Evolutionary conservation across 2,888 invertebrate genomes (phyloP), one percentile per base, ranked within the genome.

Genomic region (Yponomeuta malinellus): DNA sequence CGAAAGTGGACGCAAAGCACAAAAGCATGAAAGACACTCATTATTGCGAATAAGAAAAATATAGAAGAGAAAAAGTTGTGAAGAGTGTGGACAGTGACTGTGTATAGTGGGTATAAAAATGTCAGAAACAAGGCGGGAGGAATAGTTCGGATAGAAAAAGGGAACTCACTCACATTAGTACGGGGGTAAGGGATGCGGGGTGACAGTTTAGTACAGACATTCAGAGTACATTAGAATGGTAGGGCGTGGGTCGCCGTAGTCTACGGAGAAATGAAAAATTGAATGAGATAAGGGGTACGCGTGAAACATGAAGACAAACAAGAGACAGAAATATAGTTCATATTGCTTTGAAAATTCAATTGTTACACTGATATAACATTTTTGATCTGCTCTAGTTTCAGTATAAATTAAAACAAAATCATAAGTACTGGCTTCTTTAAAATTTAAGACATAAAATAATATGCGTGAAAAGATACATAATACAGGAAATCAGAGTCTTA

Each of bases 101-200:
- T 70, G 70, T 70, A 48, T 6, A 65, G 70, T 63, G 15, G 48
- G 64, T 70, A 43, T 68, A 15, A 33, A 67, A 63, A 63, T 70
- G 70, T 70, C 70, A 68, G 12, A 68, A 59, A 71, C 33, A 71
- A 37, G 52, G 12, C 52, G 80, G 86, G 82, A 87, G 88, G 87
- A 85, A 81, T 82, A 83, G 82, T 82, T 79, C 75, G 82, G 89
- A 88, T 86, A 83, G 81, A 88, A 88, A 86, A 87, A 89, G 89
- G 86, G 82, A 89, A 86, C 84, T 87, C 89, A 91, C 90, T 90
- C 88, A 89, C 88, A 68, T 90, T 87, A 79, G 91, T 92, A 90
- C 86, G 79, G 88, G 87, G 88, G 87, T 83, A 88, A 84, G 80
- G 90, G 86, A 89, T 88, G 89, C 87, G 87, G 89, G 88, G 87